Base-by-base conservation (phyloP, 2,113 vertebrate genomes). In the Toxotes jaculatrix region DNA sequence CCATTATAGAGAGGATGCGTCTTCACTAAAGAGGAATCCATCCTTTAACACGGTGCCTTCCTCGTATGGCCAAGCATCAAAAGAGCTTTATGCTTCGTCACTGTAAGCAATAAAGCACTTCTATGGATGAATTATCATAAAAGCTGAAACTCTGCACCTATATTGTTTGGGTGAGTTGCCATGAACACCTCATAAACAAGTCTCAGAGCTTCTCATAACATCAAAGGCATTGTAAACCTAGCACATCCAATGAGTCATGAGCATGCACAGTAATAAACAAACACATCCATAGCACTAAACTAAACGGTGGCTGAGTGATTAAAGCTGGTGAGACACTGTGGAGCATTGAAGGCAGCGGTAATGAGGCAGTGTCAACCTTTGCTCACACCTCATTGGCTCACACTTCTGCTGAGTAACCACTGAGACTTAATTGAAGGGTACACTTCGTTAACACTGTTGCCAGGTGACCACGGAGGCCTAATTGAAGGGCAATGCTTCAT, bases 111-210 rank as follows among this genome's bases (percentile, higher is more conserved):
- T 79, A 65, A 84, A 86, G 66, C 73, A 73, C 75, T 74, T 79
- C 64, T 75, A 69, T 38, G 47, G 77, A 81, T 83, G 71, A 74
- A 40, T 66, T 17, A n/a, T 59, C 23, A 59, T 86, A 80, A 85
- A 88, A 79, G 43, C 43, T 2, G 19, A 64, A 79, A 53, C 65
- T 21, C 34, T 55, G 36, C 71, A 17, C 53, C 77, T 56, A 12
- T 49, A 64, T 83, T 77, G 66, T 87, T 75, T 63, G 45, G 61
- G 27, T 70, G 75, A 79, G 72, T 84, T 60, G 53, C 53, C 32
- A 17, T 27, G 70, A 83, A 70, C 72, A 67, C 57, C 75, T 84
- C 82, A 74, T 88, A 85, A 92, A 90, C 79, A 85, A 82, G 74
- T 57, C 67, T 68, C 49, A 23, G 32, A 65, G 49, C 34, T 36